Base-by-base conservation (phyloP, 2,888 invertebrate genomes). In the Invenusta paracnida region DNA sequence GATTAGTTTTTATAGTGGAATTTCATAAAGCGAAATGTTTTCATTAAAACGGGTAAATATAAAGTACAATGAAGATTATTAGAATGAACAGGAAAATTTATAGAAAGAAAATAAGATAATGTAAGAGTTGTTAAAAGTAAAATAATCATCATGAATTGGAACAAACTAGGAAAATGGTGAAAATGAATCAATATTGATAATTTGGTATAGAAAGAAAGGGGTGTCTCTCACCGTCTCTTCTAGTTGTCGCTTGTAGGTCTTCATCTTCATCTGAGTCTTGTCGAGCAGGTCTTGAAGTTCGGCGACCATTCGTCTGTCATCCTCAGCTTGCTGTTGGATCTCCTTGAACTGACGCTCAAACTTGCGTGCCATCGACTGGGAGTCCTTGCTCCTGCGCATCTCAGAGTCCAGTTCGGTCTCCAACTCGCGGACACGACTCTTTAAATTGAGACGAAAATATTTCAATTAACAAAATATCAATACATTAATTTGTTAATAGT, bases 341-440 rank as follows among this genome's bases (percentile, higher is more conserved):
- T 86, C 86, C 66, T 86, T 86, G 67, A 81, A 85, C 67, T 86
- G 86, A n/a, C 86, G 86, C 82, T 86, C 86, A 66, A 86, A 86
- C 67, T 86, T 86, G 0, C 86, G 48, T 11, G 86, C 30, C 27
- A 30, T 66, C 13, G 86, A 86, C 73, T 87, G 87, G 11, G 86
- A 30, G 17, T 86, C 86, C 30, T 86, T 86, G 67, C 48, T 27
- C 27, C 85, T 81, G 23, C 86, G 30, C 29, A 29, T 30, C 67
- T 86, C 86, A 81, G 67, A 81, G n/a, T 86, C 86, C 25, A 73
- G 67, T 27, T 86, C 86, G 1, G 86, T 67, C 30, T 86, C 86
- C 17, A 86, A 82, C 30, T 86, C 86, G 30, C 86, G 30, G 1
- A 86, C 82, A 27, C 85, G 83, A 28, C 48, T 85, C 85, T 82